Conservation (phyloP, 1,140 invertebrate species). For the Argopecten irradians region DNA sequence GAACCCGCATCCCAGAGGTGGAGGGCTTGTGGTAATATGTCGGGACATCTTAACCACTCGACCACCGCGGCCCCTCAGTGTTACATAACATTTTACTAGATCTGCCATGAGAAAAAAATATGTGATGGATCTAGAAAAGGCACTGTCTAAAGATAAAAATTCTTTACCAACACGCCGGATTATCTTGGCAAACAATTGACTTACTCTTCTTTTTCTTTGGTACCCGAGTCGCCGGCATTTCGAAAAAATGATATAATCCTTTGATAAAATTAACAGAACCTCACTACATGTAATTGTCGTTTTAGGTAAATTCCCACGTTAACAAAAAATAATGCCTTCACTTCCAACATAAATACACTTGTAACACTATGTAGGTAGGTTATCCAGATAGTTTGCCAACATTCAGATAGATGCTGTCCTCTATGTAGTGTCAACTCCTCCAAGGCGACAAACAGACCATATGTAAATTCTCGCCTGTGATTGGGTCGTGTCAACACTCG, state of each 20-base stretch:
- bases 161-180: too few species aligned
- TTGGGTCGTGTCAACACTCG: not conserved
- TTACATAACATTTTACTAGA: too few species aligned
- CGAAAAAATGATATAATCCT: not conserved
- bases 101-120: too few species aligned
- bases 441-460: not conserved
- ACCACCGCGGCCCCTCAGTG: too few species aligned
- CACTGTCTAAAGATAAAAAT: too few species aligned
- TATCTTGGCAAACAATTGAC: too few species aligned
- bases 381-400: too few species aligned
- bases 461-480: not conserved
- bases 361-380: not conserved
- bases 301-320: not conserved
- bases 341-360: not conserved
- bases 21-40: too few species aligned
- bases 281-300: not conserved
- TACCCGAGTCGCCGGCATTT: not conserved
- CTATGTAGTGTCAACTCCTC: not conserved
- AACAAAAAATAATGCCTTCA: not conserved
- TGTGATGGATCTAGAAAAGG: too few species aligned
- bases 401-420: not conserved
- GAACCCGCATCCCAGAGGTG: too few species aligned
- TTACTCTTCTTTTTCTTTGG: not conserved
- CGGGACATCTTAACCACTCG: too few species aligned
- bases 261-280: not conserved